Evolutionary conservation across 2,888 invertebrate genomes (phyloP).

Genomic region (Phaonia tiefii): DNA sequence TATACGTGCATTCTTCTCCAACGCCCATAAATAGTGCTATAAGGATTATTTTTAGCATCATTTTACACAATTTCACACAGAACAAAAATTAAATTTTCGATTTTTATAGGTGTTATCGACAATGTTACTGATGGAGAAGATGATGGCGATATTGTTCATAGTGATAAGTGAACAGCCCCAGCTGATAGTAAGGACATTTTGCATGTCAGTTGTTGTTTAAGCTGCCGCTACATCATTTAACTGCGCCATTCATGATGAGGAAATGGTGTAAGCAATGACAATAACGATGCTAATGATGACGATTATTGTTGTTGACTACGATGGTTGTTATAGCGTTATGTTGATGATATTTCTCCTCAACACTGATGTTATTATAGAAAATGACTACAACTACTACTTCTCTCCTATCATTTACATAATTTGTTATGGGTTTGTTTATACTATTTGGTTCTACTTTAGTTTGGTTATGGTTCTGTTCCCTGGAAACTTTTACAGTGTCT

Average conservation of each 20-base stretch:
- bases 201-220: too few relatives aligned
- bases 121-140: background rate
- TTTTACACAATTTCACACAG: conserved; percentile 35
- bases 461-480: background rate
- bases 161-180: too few relatives aligned
- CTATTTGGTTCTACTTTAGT: background rate
- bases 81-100: conserved; percentile 36
- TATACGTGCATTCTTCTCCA: too few relatives aligned
- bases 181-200: too few relatives aligned
- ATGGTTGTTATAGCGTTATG: conserved; percentile 2
- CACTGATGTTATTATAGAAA: background rate
- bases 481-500: conserved; percentile 25
- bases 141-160: too few relatives aligned
- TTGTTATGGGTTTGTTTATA: conserved; percentile 31
- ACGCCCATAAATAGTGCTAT: conserved; percentile 16
- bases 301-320: background rate
- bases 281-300: too few relatives aligned
- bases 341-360: background rate
- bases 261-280: too few relatives aligned
- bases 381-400: background rate
- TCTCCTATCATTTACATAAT: conserved; percentile 45
- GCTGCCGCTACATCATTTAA: too few relatives aligned
- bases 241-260: too few relatives aligned
- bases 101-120: conserved; percentile 30
- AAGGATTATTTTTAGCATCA: background rate